Evolutionary conservation across 2,797 vertebrate species (phyloP), one percentile per base, ranked within the genome.

Genomic region (Mergus octosetaceus): DNA sequence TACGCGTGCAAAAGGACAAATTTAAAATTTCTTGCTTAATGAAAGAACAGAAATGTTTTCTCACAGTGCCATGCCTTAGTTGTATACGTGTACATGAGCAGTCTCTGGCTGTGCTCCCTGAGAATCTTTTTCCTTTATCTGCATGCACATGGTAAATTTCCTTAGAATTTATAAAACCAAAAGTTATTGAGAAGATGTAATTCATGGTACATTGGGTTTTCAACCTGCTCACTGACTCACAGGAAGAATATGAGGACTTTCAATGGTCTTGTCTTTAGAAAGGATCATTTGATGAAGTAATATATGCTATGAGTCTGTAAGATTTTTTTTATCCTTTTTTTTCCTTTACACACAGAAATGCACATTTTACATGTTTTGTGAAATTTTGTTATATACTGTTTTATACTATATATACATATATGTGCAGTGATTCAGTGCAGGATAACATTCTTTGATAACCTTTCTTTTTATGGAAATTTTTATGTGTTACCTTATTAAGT

Each of bases 401-500:
- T 22, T 47, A 47, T 51, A 25, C 49, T 51, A 24, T 25, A 51
- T 51, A 51, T 51, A 25, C 24, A 51, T 51, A 25, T 51, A 51
- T 51, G 27, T 60, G 36, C 7, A 73, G 47, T 79, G 79, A 89
- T 25, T 72, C 28, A 58, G 12, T 27, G 66, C 11, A 45, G 11
- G 8, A n/a, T 74, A 90, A 79, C 3, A 11, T 83, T 85, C 19
- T 79, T 58, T n/a, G 60, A n/a, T 11, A 85, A 24, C 57, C 66
- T 71, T 87, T 68, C 25, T 11, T 85, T 88, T 83, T 54, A 74
- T 69, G 18, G 16, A 87, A 68, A 32, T 15, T 89, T 87, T 87
- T 68, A 41, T 61, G 39, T 56, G 54, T 90, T 92, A 90, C 88
- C 94, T 90, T 95, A 93, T 95, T 95, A 96, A 93, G 96, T 96